Evolutionary conservation across 2,797 vertebrate genomes (phyloP).

Genomic region (Ctenopoma multispine): DNA sequence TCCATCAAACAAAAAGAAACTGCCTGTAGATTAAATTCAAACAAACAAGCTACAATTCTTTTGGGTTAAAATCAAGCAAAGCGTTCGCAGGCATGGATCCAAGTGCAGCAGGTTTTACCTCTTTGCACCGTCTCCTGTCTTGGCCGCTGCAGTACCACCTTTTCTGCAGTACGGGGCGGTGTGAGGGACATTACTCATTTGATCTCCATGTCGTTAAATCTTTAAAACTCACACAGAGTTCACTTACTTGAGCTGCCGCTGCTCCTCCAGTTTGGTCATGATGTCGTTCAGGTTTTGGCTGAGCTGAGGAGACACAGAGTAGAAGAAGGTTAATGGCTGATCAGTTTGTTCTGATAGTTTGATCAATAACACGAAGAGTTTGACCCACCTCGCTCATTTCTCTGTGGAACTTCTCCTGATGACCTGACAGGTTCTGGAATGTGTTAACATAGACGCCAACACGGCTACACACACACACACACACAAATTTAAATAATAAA

Average conservation of each 20-base stretch:
- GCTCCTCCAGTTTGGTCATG: conserved; percentile 93
- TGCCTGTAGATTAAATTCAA: too few relatives aligned
- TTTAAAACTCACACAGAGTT: neutral
- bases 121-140: conserved; percentile 65
- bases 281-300: conserved; percentile 93
- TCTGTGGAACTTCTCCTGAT: conserved; percentile 96
- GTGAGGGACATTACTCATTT: conserved; percentile 43
- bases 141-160: conserved; percentile 55
- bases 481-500: neutral
- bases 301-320: conserved; percentile 81
- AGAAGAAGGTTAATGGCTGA: neutral
- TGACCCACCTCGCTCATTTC: conserved; percentile 93
- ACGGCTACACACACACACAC: conserved; percentile 82
- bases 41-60: neutral
- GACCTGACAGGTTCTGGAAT: conserved; percentile 93
- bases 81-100: neutral
- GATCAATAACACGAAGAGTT: neutral
- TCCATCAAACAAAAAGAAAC: too few relatives aligned
- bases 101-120: conserved; percentile 71
- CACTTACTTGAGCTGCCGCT: conserved; percentile 84
- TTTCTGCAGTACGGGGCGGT: conserved; percentile 76
- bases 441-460: conserved; percentile 97
- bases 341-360: too few relatives aligned
- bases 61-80: neutral
- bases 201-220: neutral